Evolutionary conservation across 2,113 vertebrate genomes (phyloP), one percentile per base, ranked within the genome.

Genomic region (Platichthys stellatus): DNA sequence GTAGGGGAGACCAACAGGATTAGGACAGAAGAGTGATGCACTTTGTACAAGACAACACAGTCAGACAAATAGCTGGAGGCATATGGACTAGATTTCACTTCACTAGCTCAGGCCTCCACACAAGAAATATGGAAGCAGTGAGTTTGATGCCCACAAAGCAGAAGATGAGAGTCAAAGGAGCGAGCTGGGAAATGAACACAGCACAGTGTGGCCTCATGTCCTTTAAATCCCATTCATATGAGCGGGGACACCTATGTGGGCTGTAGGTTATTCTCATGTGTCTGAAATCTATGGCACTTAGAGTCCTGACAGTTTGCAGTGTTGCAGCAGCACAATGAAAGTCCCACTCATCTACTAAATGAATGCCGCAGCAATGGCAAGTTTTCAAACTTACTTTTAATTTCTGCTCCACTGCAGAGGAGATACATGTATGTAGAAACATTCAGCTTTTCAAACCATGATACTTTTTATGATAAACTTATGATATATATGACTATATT

Each of bases 51-150:
- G 57, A 76, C 63, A 60, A 73, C 66, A 23, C 69, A 74, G 26
- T 53, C 68, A 61, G 66, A 84, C 63, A 83, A 79, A 87, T 73
- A 65, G 45, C 84, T 59, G 21, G 31, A 74, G 79, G 86, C 85
- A 1, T 20, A 15, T 60, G 47, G 76, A 84, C 81, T 67, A 72
- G 56, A 78, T 86, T 83, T 80, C 54, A 66, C 20, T 74, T 80
- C 49, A 69, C 20, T 74, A 35, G 47, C 64, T 73, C 2, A 4
- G 65, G 76, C 86, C 63, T 80, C 62, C 21, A 51, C 72, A 71
- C 74, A 51, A 43, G 45, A 6, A 75, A 45, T n/a, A 64, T 23
- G 5, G 24, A 43, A 65, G 69, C 60, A 43, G 51, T 60, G 20
- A 64, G 69, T 83, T 26, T 82, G 63, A 77, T 31, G 71, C 71